Evolutionary conservation across 2,888 invertebrate genomes (phyloP).

Genomic region (Galerucella pusilla): DNA sequence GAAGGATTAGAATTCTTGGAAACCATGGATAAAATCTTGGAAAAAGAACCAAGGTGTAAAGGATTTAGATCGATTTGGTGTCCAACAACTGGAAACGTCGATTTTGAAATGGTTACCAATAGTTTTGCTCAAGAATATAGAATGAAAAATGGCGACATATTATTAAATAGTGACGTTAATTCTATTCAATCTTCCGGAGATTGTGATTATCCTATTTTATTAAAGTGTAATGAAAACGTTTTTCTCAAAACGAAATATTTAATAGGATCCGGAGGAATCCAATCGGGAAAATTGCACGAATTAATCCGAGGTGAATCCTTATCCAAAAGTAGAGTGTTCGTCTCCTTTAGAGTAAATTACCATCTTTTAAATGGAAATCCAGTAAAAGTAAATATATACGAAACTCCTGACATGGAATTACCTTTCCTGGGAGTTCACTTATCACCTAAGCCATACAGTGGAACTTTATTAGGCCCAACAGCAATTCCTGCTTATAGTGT

Average conservation of each 20-base stretch:
- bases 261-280: slow-evolving; percentile 90
- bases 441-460: slow-evolving; percentile 87
- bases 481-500: slow-evolving; percentile 91
- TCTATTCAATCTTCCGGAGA: slow-evolving; percentile 68
- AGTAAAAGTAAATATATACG: slow-evolving; percentile 92
- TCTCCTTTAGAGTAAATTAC: slow-evolving; percentile 96
- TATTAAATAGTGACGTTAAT: slow-evolving; percentile 76
- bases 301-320: slow-evolving; percentile 69
- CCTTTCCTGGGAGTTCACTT: slow-evolving; percentile 97
- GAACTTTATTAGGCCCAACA: slow-evolving; percentile 92
- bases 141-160: slow-evolving; percentile 77
- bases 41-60: slow-evolving; percentile 60
- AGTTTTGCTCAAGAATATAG: slow-evolving; percentile 73
- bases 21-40: slow-evolving; percentile 53
- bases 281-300: slow-evolving; percentile 87
- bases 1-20: slow-evolving; percentile 65
- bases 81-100: slow-evolving; percentile 87
- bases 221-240: slow-evolving; percentile 62
- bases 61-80: slow-evolving; percentile 79
- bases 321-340: slow-evolving; percentile 82
- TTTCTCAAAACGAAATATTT: slow-evolving; percentile 76
- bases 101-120: slow-evolving; percentile 84
- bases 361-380: slow-evolving; percentile 81
- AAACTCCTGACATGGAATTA: slow-evolving; percentile 95
- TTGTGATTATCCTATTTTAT: slow-evolving; percentile 67